These are phyloP conservation scores for Calcarius lapponicus DNA, from an alignment of 2,797 vertebrate species.

Conservation along the genomic window DNA sequence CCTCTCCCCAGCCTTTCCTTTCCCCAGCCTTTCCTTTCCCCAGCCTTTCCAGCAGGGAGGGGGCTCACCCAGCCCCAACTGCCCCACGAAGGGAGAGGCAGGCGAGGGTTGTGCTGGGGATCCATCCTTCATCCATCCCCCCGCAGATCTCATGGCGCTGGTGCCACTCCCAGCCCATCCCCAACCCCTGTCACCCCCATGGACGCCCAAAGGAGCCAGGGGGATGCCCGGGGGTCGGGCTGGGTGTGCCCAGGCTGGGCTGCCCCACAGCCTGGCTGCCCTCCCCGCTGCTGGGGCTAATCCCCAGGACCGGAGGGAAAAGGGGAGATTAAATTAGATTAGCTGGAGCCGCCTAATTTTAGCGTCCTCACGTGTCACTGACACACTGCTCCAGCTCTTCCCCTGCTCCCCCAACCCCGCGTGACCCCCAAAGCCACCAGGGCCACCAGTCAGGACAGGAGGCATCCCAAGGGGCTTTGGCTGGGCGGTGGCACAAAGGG, in stretches of 20 bases:
- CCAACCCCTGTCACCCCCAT: not conserved
- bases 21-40: too few species aligned
- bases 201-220: fast-evolving
- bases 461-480: not conserved
- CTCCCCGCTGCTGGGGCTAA: fast-evolving
- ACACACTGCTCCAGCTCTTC: not conserved
- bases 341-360: not conserved
- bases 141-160: fast-evolving
- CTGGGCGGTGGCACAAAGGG: not conserved
- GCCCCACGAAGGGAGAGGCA: too few species aligned
- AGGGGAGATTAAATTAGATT: conserved; percentile 40
- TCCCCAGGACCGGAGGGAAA: not conserved
- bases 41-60: too few species aligned
- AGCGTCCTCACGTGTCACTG: not conserved
- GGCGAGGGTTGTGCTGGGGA: too few species aligned
- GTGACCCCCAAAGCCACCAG: fast-evolving
- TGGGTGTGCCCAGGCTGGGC: not conserved
- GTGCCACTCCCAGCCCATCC: not conserved
- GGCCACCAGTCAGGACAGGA: not conserved
- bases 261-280: not conserved
- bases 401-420: not conserved
- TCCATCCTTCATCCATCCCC: not conserved
- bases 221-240: not conserved
- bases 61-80: too few species aligned
- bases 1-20: not conserved